Conservation (phyloP, 2,113 vertebrate species). For the Mus pahari region DNA sequence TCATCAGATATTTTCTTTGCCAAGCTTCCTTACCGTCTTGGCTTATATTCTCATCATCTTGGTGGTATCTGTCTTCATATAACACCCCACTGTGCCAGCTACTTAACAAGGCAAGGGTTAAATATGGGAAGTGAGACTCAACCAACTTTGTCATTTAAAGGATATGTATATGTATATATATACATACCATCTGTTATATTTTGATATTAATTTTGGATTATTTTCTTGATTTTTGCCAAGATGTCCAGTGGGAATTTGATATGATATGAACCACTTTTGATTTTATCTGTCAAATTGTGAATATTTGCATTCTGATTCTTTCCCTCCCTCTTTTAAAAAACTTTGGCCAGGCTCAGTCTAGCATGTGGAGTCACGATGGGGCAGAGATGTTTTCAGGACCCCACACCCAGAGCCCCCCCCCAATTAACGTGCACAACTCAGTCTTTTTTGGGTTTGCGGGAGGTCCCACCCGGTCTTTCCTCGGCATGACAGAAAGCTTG, state of each 20-base stretch:
- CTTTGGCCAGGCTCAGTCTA: background rate
- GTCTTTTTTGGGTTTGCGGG: background rate
- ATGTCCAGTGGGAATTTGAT: background rate
- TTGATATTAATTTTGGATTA: slow-evolving; percentile 8
- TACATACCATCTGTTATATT: background rate
- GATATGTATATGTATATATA: background rate
- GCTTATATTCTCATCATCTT: background rate
- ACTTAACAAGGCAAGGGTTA: background rate
- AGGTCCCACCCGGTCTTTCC: background rate
- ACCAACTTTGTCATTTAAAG: background rate
- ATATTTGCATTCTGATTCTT: background rate
- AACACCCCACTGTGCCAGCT: background rate
- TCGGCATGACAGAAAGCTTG: background rate
- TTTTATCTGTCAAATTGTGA: background rate
- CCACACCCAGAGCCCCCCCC: too few species aligned
- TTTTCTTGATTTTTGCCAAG: slow-evolving; percentile 5
- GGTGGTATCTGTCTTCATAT: background rate
- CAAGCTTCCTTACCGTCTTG: background rate
- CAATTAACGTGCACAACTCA: background rate
- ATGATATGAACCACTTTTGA: background rate
- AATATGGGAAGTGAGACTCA: background rate
- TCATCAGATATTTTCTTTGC: background rate
- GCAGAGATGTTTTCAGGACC: background rate
- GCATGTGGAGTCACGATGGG: background rate
- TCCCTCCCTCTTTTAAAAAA: background rate